Percentiles rank a stretch among this genome's conserved stretches.
These are phyloP conservation scores for Gadopsis bispinosus DNA, from an alignment of 2,797 vertebrate genomes.

Conservation along the genomic window DNA sequence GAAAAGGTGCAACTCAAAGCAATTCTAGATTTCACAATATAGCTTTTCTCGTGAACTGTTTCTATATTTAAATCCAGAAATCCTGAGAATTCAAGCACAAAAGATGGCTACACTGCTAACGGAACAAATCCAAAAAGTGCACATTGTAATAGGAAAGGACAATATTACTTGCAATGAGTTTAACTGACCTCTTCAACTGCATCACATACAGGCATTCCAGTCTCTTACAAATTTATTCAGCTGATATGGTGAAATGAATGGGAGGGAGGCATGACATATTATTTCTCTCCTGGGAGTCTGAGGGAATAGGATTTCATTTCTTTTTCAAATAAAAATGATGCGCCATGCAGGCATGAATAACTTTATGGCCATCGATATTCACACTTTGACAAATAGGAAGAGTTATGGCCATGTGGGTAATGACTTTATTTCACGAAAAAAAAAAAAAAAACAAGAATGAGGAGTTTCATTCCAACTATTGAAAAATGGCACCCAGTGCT, in stretches of 20 bases:
- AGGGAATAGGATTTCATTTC: slow-evolving; percentile 78
- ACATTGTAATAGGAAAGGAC: slow-evolving; percentile 28
- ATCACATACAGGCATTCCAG: slow-evolving; percentile 44
- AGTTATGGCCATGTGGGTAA: slow-evolving; percentile 70
- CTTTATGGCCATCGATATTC: slow-evolving; percentile 77
- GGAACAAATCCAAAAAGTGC: slow-evolving; percentile 40
- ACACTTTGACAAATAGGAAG: slow-evolving; percentile 79
- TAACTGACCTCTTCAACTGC: slow-evolving; percentile 66
- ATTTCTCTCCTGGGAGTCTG: slow-evolving; percentile 71
- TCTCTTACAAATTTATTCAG: slow-evolving; percentile 64
- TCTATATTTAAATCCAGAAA: slow-evolving; percentile 33
- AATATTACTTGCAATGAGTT: slow-evolving; percentile 52
- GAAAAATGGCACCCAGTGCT: slow-evolving; percentile 46
- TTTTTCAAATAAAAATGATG: slow-evolving; percentile 77
- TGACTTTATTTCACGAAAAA: slow-evolving; percentile 58
- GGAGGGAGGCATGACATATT: slow-evolving; percentile 70
- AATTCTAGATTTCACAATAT: background rate
- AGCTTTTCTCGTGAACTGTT: slow-evolving; percentile 8
- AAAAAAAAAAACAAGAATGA: slow-evolving; percentile 20
- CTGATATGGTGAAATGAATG: slow-evolving; percentile 69
- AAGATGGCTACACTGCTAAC: background rate
- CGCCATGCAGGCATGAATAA: slow-evolving; percentile 73
- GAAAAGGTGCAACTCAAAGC: background rate
- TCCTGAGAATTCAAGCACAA: slow-evolving; percentile 17
- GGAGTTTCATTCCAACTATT: slow-evolving; percentile 46